Evolutionary conservation across 2,888 invertebrate genomes (phyloP), one percentile per base, ranked within the genome.

Genomic region (Lathronympha strigana): DNA sequence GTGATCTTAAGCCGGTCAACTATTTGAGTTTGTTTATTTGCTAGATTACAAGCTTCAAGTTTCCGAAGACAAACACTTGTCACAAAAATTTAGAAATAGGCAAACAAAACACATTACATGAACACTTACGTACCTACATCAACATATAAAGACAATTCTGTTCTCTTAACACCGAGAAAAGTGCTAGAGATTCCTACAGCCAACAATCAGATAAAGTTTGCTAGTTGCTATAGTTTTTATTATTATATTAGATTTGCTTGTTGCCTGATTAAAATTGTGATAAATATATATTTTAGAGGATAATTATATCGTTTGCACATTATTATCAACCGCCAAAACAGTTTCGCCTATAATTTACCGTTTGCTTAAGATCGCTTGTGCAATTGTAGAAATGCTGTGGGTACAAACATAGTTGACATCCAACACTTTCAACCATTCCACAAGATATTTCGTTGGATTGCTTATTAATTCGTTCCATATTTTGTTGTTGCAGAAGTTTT

Each of bases 281-380:
- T 8, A 31, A 6, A 31, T 31, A 31, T 31, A 6, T 31, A 31
- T n/a, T n/a, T n/a, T n/a, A n/a, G n/a, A n/a, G n/a, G n/a, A n/a
- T n/a, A n/a, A n/a, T n/a, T n/a, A n/a, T n/a, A n/a, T n/a, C n/a
- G n/a, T n/a, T n/a, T n/a, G n/a, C n/a, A n/a, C n/a, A n/a, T n/a
- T n/a, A n/a, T n/a, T n/a, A n/a, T n/a, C n/a, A n/a, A n/a, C n/a
- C n/a, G n/a, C n/a, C n/a, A n/a, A n/a, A n/a, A n/a, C n/a, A n/a
- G n/a, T n/a, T n/a, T n/a, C n/a, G n/a, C 28, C 5, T 28, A 28
- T 28, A 4, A 28, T 28, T n/a, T n/a, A n/a, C n/a, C 36, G 36
- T 25, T 47, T 25, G 25, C 47, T 47, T 47, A 47, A 47, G 47
- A 47, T 47, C 47, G 47, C 47, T 25, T 47, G 47, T n/a, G 25